These are phyloP conservation scores for Cryptocephalus moraei DNA, from an alignment of 2,888 invertebrate genomes.

Conservation along the genomic window DNA sequence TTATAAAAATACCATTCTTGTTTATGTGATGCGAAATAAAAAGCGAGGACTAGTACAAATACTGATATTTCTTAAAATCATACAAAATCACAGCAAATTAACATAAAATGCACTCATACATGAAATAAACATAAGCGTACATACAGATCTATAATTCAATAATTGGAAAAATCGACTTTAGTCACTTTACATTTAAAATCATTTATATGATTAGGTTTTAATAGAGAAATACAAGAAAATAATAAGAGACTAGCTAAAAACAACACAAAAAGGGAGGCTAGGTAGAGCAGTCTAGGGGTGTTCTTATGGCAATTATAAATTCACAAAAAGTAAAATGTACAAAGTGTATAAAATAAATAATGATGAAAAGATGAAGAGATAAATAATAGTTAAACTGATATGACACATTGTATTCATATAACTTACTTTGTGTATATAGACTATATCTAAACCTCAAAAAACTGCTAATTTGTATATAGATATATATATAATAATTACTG, in stretches of 20 bases:
- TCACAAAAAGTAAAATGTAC: constrained; percentile 28
- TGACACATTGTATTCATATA: constrained; percentile 18
- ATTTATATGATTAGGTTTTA: constrained; percentile 26
- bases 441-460: constrained; percentile 15
- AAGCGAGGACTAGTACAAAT: constrained; percentile 19
- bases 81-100: constrained; percentile 33
- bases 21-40: too few relatives aligned
- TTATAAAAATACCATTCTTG: too few relatives aligned
- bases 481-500: background rate
- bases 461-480: constrained; percentile 15
- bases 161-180: constrained; percentile 16
- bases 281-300: constrained; percentile 14
- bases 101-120: constrained; percentile 32
- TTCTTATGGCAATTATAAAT: constrained; percentile 33
- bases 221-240: constrained; percentile 14
- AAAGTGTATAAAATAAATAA: constrained; percentile 23
- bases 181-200: constrained; percentile 19
- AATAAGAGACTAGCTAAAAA: constrained; percentile 28
- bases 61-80: constrained; percentile 30
- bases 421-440: constrained; percentile 14
- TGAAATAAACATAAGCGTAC: constrained; percentile 21
- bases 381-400: constrained; percentile 16
- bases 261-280: constrained; percentile 20
- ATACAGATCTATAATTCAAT: constrained; percentile 22
- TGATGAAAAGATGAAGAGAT: constrained; percentile 17